Evolutionary conservation across 2,113 vertebrate genomes (phyloP).

Genomic region (Zapus hudsonius): DNA sequence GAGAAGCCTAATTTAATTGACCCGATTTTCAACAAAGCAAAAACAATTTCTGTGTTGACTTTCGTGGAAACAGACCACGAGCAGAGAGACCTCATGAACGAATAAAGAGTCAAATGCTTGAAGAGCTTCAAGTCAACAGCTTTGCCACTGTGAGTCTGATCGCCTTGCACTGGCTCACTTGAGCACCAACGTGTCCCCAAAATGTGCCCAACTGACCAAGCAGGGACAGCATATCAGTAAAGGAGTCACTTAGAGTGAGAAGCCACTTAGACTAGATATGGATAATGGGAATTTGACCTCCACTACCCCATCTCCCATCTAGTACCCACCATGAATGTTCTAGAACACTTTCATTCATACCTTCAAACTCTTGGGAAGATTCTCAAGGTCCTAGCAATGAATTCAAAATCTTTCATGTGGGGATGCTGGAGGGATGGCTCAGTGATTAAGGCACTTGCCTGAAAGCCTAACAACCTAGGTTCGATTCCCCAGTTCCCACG

Average conservation of each 20-base stretch:
- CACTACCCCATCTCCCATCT: too few relatives aligned
- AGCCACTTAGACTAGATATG: neutral
- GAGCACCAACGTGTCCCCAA: neutral
- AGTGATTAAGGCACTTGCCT: too few relatives aligned
- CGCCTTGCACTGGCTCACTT: neutral
- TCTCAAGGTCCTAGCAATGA: neutral
- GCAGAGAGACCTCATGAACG: slow-evolving; percentile 52
- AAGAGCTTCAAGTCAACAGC: slow-evolving; percentile 31
- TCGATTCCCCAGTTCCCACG: too few relatives aligned
- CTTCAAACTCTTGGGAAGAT: neutral
- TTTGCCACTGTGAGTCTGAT: neutral
- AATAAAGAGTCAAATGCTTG: slow-evolving; percentile 60
- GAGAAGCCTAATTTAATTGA: slow-evolving; percentile 61
- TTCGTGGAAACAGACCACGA: slow-evolving; percentile 60
- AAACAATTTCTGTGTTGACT: slow-evolving; percentile 60
- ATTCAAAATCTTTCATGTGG: neutral
- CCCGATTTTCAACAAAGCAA: slow-evolving; percentile 17
- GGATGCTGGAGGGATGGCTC: too few relatives aligned
- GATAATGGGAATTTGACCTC: neutral
- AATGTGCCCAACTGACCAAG: neutral
- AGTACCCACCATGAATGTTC: neutral
- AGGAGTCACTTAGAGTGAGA: neutral
- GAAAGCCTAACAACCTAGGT: too few relatives aligned
- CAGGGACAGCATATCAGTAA: neutral
- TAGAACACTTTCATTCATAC: neutral